These are phyloP conservation scores for Origma solitaria DNA, from an alignment of 2,113 vertebrate genomes.

Conservation along the genomic window DNA sequence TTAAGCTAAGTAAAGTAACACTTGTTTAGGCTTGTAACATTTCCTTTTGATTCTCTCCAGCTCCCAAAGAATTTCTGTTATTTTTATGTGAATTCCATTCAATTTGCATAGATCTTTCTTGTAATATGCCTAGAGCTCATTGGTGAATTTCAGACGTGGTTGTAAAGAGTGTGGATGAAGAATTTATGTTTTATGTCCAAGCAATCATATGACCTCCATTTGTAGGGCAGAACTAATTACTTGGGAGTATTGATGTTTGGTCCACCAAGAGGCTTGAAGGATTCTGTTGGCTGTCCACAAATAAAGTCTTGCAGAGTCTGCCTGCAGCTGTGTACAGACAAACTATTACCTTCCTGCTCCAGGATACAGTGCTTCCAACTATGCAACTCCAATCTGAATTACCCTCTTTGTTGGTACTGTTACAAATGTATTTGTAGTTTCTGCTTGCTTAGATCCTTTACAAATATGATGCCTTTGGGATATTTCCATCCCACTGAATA, in stretches of 20 bases:
- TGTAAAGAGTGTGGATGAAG: not conserved
- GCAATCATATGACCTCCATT: not conserved
- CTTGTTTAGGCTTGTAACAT: not conserved
- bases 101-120: not conserved
- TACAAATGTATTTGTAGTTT: constrained; percentile 1
- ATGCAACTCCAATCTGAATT: not conserved
- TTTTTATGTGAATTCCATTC: not conserved
- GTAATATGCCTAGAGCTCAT: not conserved
- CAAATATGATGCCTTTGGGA: not conserved
- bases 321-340: not conserved
- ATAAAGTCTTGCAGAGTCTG: not conserved
- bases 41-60: not conserved
- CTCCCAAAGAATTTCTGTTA: not conserved
- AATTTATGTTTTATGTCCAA: not conserved
- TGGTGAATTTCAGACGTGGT: not conserved
- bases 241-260: not conserved
- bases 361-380: not conserved
- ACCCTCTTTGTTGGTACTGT: not conserved
- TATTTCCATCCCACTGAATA: not conserved
- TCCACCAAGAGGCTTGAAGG: not conserved
- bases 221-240: not conserved
- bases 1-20: not conserved
- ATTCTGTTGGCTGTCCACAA: not conserved
- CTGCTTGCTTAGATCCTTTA: not conserved
- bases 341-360: not conserved